Percentiles rank a stretch among this genome's conserved stretches.
Evolutionary conservation across 1,140 invertebrate species (phyloP).

Genomic region (Drosophila bifasciata): DNA sequence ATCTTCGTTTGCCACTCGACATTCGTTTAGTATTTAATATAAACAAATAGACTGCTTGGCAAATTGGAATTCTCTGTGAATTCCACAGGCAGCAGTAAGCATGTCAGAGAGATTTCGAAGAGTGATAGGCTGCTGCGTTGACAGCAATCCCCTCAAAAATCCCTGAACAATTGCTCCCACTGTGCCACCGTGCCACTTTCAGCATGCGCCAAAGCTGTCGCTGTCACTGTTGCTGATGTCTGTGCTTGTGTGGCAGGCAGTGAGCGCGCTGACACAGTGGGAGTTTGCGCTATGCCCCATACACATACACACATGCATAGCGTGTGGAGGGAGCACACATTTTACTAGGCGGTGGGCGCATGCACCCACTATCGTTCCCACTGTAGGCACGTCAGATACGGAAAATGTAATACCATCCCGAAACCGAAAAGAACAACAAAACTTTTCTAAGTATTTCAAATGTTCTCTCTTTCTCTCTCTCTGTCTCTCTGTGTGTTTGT

Average conservation of each 20-base stretch:
- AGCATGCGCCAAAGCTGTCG: conserved; percentile 15
- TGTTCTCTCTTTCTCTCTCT: not conserved
- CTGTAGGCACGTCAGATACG: conserved; percentile 1
- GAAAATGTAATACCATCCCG: conserved; percentile 2
- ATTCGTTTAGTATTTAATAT: too few species aligned
- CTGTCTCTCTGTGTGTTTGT: not conserved
- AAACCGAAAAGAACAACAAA: conserved; percentile 3
- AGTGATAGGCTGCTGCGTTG: not conserved
- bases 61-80: too few species aligned
- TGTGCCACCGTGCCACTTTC: conserved; percentile 14
- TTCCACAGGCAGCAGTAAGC: too few species aligned
- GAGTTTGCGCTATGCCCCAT: conserved; percentile 26
- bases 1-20: too few species aligned
- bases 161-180: conserved; percentile 32
- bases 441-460: conserved; percentile 15
- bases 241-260: conserved; percentile 21
- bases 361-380: conserved; percentile 42
- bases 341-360: conserved; percentile 52
- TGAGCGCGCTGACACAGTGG: conserved; percentile 70
- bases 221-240: conserved; percentile 2
- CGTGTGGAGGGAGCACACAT: too few species aligned
- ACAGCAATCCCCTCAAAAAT: conserved; percentile 25
- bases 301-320: too few species aligned
- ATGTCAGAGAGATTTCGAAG: too few species aligned
- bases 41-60: too few species aligned